A percentile compares a stretch with the other conserved stretches of the same genome.
Conservation (phyloP, 2,113 vertebrate species). For the Hyla sarda region DNA sequence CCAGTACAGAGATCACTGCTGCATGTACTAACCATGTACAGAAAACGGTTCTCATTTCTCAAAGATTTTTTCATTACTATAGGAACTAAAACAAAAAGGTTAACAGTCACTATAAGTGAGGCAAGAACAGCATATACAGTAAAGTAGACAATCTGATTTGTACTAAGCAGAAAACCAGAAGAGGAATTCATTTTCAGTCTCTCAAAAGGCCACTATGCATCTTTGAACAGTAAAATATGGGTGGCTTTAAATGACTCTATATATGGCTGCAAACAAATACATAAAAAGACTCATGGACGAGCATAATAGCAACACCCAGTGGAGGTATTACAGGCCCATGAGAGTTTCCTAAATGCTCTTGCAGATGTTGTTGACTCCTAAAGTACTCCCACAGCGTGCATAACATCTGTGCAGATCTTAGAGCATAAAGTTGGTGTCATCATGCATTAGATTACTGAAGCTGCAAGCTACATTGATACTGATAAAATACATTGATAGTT, state of each 20-base stretch:
- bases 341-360: neutral
- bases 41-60: conserved; percentile 76
- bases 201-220: neutral
- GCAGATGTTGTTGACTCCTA: conserved; percentile 41
- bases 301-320: neutral
- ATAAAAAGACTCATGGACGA: neutral
- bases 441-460: neutral
- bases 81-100: conserved; percentile 70
- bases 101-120: conserved; percentile 71
- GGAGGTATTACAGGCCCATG: neutral
- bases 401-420: neutral
- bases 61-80: conserved; percentile 69
- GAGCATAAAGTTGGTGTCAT: neutral
- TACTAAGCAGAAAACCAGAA: neutral
- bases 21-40: conserved; percentile 82
- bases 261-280: neutral
- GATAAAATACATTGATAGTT: neutral
- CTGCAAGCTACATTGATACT: neutral
- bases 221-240: neutral
- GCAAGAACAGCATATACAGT: conserved; percentile 63
- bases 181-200: neutral
- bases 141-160: conserved; percentile 17
- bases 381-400: conserved; percentile 3
- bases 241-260: neutral
- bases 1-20: conserved; percentile 76